Conservation (phyloP, 2,888 invertebrate species). For the Drosophila stalkeri region DNA sequence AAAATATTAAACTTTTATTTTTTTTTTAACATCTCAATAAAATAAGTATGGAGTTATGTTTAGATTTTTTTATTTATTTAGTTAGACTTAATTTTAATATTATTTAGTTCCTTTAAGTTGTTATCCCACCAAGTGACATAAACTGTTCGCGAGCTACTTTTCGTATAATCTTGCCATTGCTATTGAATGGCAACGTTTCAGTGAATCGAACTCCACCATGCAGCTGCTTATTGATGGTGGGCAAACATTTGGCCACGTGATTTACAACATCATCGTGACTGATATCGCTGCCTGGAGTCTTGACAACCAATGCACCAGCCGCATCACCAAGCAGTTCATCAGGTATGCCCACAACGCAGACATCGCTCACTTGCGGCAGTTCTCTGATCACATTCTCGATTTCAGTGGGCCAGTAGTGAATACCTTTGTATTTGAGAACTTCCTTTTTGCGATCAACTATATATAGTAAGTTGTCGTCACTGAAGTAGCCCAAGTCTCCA, state of each 20-base stretch:
- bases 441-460: slow-evolving; percentile 81
- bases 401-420: slow-evolving; percentile 68
- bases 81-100: too few species aligned
- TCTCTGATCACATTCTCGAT: slow-evolving; percentile 73
- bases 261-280: slow-evolving; percentile 46
- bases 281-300: slow-evolving; percentile 22
- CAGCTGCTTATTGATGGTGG: slow-evolving; percentile 51
- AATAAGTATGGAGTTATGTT: neutral
- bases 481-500: slow-evolving; percentile 82
- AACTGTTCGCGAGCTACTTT: slow-evolving; percentile 59
- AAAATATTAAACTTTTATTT: too few species aligned
- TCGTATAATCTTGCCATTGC: slow-evolving; percentile 70
- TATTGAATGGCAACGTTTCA: slow-evolving; percentile 69
- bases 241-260: slow-evolving; percentile 52
- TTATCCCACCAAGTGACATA: slow-evolving; percentile 17
- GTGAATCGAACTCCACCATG: slow-evolving; percentile 74
- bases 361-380: slow-evolving; percentile 67
- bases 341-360: slow-evolving; percentile 67
- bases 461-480: slow-evolving; percentile 70
- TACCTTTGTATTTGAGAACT: slow-evolving; percentile 70
- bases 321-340: slow-evolving; percentile 50
- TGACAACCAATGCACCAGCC: slow-evolving; percentile 51
- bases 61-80: too few species aligned
- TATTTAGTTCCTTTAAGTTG: neutral
- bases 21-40: too few species aligned